Base-by-base conservation (phyloP, 2,113 vertebrate genomes). In the Alosa alosa region DNA sequence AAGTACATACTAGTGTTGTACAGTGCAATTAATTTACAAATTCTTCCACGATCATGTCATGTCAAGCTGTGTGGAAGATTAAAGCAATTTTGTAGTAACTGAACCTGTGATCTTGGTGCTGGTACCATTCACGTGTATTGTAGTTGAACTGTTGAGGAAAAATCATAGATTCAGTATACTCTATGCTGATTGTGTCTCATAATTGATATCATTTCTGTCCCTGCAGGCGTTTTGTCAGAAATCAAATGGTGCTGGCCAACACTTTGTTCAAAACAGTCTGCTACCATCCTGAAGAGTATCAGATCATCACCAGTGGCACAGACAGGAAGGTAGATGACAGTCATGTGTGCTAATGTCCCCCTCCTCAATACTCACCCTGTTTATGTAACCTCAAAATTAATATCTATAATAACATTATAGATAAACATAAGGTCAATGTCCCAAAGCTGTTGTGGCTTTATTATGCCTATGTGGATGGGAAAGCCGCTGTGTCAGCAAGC, bases 231-330 rank as follows among this genome's bases (percentile, higher is more conserved):
- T 97, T 96, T 46, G 87, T 90, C 50, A 96, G 97, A 90, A 96
- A 95, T 91, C 96, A 97, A 87, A 95, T 95, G 93, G 91, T 99
- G 86, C 93, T 96, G 44, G 92, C 94, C 83, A 96, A 96, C 90
- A 97, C 97, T 0, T 86, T 96, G 55, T 97, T 98, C 91, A 95
- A 92, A 87, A 95, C 94, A 1, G 95, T 97, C 25, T 97, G 97
- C 84, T 99, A 97, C 91, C 96, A 97, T 88, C 96, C 97, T 0
- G 97, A 97, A 8, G 97, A 96, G 85, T 94, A 95, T 92, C 97
- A 98, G 92, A 91, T 97, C 82, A 94, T 97, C 89, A 97, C 96
- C 88, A 94, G 97, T 13, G 97, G 97, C 86, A 96, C 96, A 1
- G 95, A 98, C 92, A 95, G 96, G 87, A 97, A 95, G 96, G 97